Evolutionary conservation across 2,888 invertebrate species (phyloP).

Genomic region (Platycheirus albimanus): DNA sequence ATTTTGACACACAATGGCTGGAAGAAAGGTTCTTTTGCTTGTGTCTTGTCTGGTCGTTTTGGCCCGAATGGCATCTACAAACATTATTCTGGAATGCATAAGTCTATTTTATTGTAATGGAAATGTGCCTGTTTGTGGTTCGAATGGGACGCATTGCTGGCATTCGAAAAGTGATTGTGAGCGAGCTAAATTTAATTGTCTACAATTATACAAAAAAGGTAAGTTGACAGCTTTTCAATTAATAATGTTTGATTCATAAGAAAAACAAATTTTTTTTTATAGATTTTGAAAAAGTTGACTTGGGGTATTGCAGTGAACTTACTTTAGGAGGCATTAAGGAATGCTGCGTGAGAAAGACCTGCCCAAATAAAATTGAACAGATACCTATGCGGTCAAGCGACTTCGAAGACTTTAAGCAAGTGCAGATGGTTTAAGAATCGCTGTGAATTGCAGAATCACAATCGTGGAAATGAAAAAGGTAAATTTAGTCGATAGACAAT

Average conservation of each 20-base stretch:
- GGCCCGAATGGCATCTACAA: conserved; percentile 16
- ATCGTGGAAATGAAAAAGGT: conserved; percentile 24
- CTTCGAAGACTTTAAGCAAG: not conserved
- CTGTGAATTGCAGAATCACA: conserved; percentile 42
- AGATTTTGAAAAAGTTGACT: conserved; percentile 53
- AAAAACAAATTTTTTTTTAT: not conserved
- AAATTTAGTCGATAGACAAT: too few species aligned
- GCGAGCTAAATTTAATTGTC: conserved; percentile 47
- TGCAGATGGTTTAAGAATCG: conserved; percentile 50
- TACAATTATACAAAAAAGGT: conserved; percentile 38
- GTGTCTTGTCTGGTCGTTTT: conserved; percentile 1
- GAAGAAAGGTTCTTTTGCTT: conserved; percentile 12
- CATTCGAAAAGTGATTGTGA: conserved; percentile 50
- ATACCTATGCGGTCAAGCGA: conserved; percentile 26
- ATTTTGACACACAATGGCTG: conserved; percentile 31
- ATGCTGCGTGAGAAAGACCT: conserved; percentile 30
- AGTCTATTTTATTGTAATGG: conserved; percentile 34
- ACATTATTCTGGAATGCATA: conserved; percentile 40
- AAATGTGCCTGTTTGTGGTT: conserved; percentile 38
- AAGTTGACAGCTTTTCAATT: not conserved
- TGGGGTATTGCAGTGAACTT: conserved; percentile 8
- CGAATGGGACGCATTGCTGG: conserved; percentile 57
- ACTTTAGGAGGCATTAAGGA: conserved; percentile 29
- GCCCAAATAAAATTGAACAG: conserved; percentile 14
- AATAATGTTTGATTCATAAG: too few species aligned